Evolutionary conservation across 1,140 invertebrate species (phyloP).

Genomic region (Orius laevigatus): DNA sequence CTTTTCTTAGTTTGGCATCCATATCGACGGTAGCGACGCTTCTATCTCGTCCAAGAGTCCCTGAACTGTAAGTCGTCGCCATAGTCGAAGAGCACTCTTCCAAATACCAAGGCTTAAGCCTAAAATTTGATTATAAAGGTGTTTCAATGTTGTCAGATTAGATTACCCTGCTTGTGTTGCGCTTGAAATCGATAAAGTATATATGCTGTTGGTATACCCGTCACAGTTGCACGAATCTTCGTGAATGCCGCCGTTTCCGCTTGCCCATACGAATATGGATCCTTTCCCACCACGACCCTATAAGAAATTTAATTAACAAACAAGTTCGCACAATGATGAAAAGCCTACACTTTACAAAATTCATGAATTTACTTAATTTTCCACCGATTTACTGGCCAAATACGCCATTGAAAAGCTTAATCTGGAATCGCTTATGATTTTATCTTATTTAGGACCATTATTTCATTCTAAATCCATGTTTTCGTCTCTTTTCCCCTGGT

Average conservation of each 20-base stretch:
- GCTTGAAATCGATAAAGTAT: constrained; percentile 88
- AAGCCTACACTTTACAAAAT: no score
- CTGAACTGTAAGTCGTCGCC: constrained; percentile 90
- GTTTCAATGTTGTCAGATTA: not conserved
- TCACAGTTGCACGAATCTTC: constrained; percentile 98
- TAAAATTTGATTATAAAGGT: constrained; percentile 19
- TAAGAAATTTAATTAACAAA: constrained; percentile 19
- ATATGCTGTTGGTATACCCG: constrained; percentile 97
- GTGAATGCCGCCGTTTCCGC: constrained; percentile 90
- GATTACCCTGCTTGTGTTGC: constrained; percentile 84
- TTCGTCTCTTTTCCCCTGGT: no score
- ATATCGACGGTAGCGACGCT: constrained; percentile 92
- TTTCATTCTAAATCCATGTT: no score
- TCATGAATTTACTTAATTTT: no score
- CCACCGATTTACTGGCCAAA: no score
- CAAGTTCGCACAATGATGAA: no score
- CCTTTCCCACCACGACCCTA: constrained; percentile 89
- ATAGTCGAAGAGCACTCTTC: constrained; percentile 94
- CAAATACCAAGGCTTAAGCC: constrained; percentile 91
- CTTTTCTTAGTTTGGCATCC: constrained; percentile 65
- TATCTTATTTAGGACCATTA: no score
- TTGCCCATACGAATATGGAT: constrained; percentile 98
- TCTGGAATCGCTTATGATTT: no score
- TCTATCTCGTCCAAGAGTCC: constrained; percentile 82
- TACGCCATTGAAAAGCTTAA: no score